These are phyloP conservation scores for Montipora efflorescens DNA, from an alignment of 64 coral and sea anemone species.

Conservation along the genomic window DNA sequence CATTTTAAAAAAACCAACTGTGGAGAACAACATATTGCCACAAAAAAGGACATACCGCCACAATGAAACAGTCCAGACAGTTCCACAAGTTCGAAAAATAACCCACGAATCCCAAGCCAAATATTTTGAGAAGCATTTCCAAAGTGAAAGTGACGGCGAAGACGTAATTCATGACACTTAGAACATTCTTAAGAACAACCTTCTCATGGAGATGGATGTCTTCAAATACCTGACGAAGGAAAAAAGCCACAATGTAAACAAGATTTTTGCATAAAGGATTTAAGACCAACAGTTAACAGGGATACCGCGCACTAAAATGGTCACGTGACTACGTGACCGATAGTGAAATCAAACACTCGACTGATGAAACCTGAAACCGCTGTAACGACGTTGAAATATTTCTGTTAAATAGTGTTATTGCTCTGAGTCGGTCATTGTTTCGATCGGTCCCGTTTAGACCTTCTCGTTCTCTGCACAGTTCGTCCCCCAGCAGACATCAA, in stretches of 20 bases:
- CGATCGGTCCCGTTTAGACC: too few relatives aligned
- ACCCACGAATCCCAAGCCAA: constrained; percentile 87
- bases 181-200: constrained; percentile 9
- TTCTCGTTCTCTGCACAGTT: too few relatives aligned
- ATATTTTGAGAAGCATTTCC: constrained; percentile 86
- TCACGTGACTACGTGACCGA: too few relatives aligned
- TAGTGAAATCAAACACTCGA: too few relatives aligned
- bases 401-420: too few relatives aligned
- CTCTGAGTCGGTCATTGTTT: too few relatives aligned
- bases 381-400: too few relatives aligned
- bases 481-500: too few relatives aligned
- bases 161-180: constrained; percentile 80
- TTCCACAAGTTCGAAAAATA: constrained; percentile 98
- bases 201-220: constrained; percentile 71
- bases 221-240: constrained; percentile 84
- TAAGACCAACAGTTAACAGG: too few relatives aligned
- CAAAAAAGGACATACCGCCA: constrained; percentile 76
- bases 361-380: too few relatives aligned
- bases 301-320: too few relatives aligned
- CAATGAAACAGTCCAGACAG: constrained; percentile 95
- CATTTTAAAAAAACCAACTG: not conserved
- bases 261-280: not conserved
- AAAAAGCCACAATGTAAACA: not conserved
- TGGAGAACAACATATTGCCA: not conserved
- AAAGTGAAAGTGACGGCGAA: constrained; percentile 91